Evolutionary conservation across 2,797 vertebrate genomes (phyloP).

Genomic region (Diglossa cyanea): DNA sequence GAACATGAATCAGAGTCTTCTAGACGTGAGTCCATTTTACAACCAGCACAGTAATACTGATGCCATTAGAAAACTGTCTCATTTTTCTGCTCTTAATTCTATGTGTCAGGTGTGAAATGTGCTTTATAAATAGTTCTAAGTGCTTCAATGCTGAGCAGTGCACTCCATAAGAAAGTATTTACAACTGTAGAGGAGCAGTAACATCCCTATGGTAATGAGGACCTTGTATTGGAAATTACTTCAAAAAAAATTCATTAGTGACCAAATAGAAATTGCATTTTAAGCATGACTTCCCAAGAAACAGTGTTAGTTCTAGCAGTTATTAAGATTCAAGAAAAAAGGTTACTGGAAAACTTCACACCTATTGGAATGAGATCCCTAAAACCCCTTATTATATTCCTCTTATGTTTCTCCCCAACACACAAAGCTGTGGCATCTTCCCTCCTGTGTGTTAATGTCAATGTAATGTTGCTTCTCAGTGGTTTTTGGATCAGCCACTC

Average conservation of each 20-base stretch:
- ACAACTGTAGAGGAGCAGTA: neutral
- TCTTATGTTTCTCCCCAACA: neutral
- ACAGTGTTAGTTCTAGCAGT: neutral
- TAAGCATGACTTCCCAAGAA: neutral
- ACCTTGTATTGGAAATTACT: neutral
- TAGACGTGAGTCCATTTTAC: conserved; percentile 3
- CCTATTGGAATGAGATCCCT: neutral
- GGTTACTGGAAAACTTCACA: neutral
- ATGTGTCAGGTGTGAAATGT: conserved; percentile 47
- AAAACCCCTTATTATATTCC: neutral
- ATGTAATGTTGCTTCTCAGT: neutral
- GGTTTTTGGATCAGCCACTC: neutral
- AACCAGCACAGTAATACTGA: neutral
- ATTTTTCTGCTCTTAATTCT: conserved; percentile 48
- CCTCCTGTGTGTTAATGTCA: neutral
- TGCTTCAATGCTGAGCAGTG: neutral
- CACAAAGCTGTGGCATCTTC: rapidly evolving
- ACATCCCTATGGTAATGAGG: neutral
- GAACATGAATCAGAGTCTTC: conserved; percentile 21
- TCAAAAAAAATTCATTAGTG: neutral
- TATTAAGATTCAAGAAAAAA: neutral
- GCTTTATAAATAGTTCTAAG: conserved; percentile 41
- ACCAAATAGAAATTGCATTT: neutral
- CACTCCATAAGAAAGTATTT: neutral
- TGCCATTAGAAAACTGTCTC: conserved; percentile 32